Percentiles rank a stretch among this genome's conserved stretches.
phyloP scores from a whole-genome alignment of 2,888 invertebrate species.

The Drosophila sordidula region DNA sequence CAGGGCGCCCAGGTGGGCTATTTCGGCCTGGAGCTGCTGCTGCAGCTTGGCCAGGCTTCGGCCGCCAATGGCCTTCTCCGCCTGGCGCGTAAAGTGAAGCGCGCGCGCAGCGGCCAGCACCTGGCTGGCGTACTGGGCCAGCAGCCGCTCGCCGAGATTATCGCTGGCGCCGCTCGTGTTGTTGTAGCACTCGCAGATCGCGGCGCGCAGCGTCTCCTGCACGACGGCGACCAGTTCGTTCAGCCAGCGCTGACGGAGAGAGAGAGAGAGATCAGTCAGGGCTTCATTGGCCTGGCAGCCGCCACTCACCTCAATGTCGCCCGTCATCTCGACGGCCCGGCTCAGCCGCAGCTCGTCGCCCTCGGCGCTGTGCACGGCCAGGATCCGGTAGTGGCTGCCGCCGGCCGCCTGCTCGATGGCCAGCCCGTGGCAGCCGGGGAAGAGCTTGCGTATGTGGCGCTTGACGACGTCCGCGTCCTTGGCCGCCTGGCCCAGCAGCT shows the following conservation, averaged over 20 bases:
- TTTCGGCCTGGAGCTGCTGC: slow-evolving; percentile 85
- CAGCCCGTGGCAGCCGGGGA: slow-evolving; percentile 94
- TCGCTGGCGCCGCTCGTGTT: slow-evolving; percentile 60
- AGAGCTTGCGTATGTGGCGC: slow-evolving; percentile 97
- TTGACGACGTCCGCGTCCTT: slow-evolving; percentile 94
- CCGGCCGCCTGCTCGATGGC: slow-evolving; percentile 85
- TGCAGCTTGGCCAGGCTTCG: slow-evolving; percentile 87
- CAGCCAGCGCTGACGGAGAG: slow-evolving; percentile 79
- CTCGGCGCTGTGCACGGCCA: slow-evolving; percentile 86
- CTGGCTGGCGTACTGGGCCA: slow-evolving; percentile 87
- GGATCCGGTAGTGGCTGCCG: slow-evolving; percentile 80
- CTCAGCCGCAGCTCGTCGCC: slow-evolving; percentile 81
- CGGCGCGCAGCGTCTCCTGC: slow-evolving; percentile 90
- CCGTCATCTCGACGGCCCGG: slow-evolving; percentile 81
- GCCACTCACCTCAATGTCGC: slow-evolving; percentile 81
- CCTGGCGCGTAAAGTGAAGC: slow-evolving; percentile 93
- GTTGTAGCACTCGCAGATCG: slow-evolving; percentile 87
- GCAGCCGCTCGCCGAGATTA: slow-evolving; percentile 85
- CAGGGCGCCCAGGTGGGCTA: slow-evolving; percentile 76
- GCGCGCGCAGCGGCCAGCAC: slow-evolving; percentile 94
- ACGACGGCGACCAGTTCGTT: slow-evolving; percentile 92
- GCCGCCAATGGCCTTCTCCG: slow-evolving; percentile 91
- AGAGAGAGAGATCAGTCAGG: neutral
- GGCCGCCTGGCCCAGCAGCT: slow-evolving; percentile 96
- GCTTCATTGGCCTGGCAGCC: no score